Evolutionary conservation across 2,113 vertebrate species (phyloP), one percentile per base, ranked within the genome.

Genomic region (Agelaius tricolor): DNA sequence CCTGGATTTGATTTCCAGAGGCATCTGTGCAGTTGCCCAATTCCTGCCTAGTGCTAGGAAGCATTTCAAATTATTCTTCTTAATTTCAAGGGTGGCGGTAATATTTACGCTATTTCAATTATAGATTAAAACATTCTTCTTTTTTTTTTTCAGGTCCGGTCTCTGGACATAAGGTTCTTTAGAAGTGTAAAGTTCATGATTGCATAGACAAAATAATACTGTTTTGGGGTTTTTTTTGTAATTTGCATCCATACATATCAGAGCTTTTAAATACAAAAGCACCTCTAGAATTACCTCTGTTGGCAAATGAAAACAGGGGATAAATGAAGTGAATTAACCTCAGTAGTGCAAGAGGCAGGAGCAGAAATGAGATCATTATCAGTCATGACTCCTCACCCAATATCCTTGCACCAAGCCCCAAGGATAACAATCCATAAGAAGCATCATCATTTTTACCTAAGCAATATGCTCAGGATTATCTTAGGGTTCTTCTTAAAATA

Each of bases 1-100:
- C 85, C 28, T 92, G 92, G 71, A 74, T 94, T 93, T 87, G 59
- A 74, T 73, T 94, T 89, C 86, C 81, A 93, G 80, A 82, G 68
- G 76, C 71, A 77, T 97, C 94, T 94, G 93, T 92, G 77, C 31
- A 9, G 52, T 95, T 76, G 49, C 71, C 85, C 75, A 89, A 93
- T 72, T 82, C 84, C 88, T 96, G 88, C 35, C 54, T 75, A 55
- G 82, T 31, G 39, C 71, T 94, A 73, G 82, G 97, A 91, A 86
- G 68, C 46, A 55, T 85, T 90, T 91, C 79, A 78, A 88, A 89
- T 94, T 72, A 87, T 93, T 93, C 76, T 90, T 86, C 75, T 83
- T 89, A 10, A 75, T 91, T 95, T 91, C 2, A 20, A 90, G 76
- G 37, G 89, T 65, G 27, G 41, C 27, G 54, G 51, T 65, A 94